Base-by-base conservation (phyloP, 2,888 invertebrate species). In the Hylaea fasciaria region DNA sequence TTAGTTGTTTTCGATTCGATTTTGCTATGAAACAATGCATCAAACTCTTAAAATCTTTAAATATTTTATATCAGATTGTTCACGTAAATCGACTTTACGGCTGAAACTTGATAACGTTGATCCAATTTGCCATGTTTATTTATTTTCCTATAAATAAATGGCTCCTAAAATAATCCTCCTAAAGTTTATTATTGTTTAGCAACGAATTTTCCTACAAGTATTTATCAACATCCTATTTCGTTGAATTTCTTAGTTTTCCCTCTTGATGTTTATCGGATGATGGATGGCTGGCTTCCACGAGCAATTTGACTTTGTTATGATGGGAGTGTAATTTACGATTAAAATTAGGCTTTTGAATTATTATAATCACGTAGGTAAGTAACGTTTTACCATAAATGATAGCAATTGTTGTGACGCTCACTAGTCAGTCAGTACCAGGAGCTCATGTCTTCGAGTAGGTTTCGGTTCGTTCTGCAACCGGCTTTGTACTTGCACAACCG, bases 401-500 rank as follows among this genome's bases (percentile, higher is more conserved):
- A 13, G 40, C 13, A 29, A 49, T 13, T 56, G 29, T 50, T 48
- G 45, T 50, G 40, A 51, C 53, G 57, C 62, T 51, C 35, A 70
- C 66, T 70, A 65, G 61, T 43, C 61, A 70, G 79, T 90, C 61
- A 70, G 79, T 90, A 91, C 91, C 81, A 91, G 91, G 91, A 76
- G 82, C 64, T 62, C 80, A 91, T 78, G 80, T 72, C 70, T 58
- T 66, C 67, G 70, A 69, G 73, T 80, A 77, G 84, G 84, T 88
- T 82, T 83, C 55, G 48, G 44, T 52, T 32, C 12, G 58, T 66
- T 65, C 78, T 79, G 85, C 82, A 85, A 82, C 78, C 79, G 78
- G 69, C 74, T 80, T 81, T 82, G 83, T 78, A 88, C 85, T 85
- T 84, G 85, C 84, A 84, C 83, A 84, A 87, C 86, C 81, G 81